Base-by-base conservation (phyloP, 2,113 vertebrate genomes). In the Ariopsis seemanni region DNA sequence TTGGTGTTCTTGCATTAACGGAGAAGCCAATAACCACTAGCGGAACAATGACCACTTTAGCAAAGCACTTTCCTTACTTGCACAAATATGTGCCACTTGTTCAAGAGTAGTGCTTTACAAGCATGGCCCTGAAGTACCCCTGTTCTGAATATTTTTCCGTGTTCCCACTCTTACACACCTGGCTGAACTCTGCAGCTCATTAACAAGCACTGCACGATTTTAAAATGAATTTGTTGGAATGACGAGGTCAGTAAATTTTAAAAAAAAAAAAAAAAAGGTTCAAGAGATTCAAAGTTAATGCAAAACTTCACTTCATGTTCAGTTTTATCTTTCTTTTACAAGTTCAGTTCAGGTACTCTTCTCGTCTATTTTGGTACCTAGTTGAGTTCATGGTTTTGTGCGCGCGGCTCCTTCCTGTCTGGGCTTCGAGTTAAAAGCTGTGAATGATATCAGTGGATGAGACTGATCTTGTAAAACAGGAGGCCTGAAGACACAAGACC, bases 371-470 rank as follows among this genome's bases (percentile, higher is more conserved):
- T 60, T 34, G 7, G 27, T 20, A 10, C 27, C 53, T 11, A 18
- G 27, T 6, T 12, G 8, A 78, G 52, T 25, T 25, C 42, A n/a
- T 55, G 18, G 30, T 22, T 85, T 8, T 77, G 52, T 27, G 60
- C 50, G 15, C 69, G 55, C 62, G 71, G 79, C 77, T 86, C 34
- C 58, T 55, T 7, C 57, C 48, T 72, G 69, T 83, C 67, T 84
- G 48, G 42, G 34, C 79, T 77, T 14, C 4, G 20, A 27, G 34
- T 67, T 80, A 83, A 65, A 79, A 82, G 52, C 65, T 77, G 84
- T 69, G 82, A 85, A 89, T 89, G 79, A 86, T 85, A 88, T 83
- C 62, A 85, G 63, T 74, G 80, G 67, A 89, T 86, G 85, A 91
- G 25, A 89, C 52, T 63, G 79, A 90, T 82, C 81, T 90, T 65